Conservation (phyloP, 2,888 invertebrate species). For the Oegoconia quadripuncta region DNA sequence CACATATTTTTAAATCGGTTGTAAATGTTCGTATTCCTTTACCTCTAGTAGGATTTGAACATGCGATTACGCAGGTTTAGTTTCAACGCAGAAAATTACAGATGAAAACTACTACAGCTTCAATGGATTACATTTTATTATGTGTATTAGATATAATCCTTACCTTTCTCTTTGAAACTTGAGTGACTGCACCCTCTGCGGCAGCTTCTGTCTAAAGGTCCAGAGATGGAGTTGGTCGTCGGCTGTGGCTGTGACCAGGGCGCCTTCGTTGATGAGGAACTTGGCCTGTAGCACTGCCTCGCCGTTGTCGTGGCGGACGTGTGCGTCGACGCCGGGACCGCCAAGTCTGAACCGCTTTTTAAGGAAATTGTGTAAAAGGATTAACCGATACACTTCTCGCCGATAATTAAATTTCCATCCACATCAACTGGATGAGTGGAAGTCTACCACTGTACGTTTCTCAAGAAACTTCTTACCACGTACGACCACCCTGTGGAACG, state of each 20-base stretch:
- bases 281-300: conserved; percentile 93
- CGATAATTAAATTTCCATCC: too few species aligned
- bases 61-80: too few species aligned
- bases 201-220: conserved; percentile 96
- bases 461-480: too few species aligned
- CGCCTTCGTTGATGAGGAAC: conserved; percentile 98
- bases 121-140: conserved; percentile 8
- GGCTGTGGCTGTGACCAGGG: conserved; percentile 95
- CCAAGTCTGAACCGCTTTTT: conserved; percentile 94
- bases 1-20: too few species aligned
- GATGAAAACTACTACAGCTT: not conserved
- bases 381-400: too few species aligned
- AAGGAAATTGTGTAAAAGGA: too few species aligned
- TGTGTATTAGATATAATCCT: conserved; percentile 25
- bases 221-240: conserved; percentile 98
- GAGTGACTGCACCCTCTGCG: conserved; percentile 96
- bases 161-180: conserved; percentile 98
- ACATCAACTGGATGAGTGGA: too few species aligned
- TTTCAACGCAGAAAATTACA: too few species aligned
- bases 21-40: too few species aligned
- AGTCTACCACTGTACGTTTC: too few species aligned
- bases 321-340: conserved; percentile 97
- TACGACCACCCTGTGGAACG: too few species aligned
- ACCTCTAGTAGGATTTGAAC: too few species aligned
- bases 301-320: conserved; percentile 90